Conservation (phyloP, 2,797 vertebrate genomes). For the Podargus strigoides region DNA sequence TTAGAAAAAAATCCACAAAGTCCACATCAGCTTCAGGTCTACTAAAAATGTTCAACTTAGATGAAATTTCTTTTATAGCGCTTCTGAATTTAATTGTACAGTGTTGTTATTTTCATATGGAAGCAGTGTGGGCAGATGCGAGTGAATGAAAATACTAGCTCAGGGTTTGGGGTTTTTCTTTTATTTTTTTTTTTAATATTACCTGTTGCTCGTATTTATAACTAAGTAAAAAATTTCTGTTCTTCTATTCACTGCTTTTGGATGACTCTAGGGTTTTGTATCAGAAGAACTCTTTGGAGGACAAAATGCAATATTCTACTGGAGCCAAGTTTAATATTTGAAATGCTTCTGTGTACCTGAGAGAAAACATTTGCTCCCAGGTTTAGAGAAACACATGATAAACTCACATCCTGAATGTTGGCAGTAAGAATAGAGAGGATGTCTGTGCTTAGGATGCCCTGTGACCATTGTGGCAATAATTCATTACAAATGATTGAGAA, state of each 20-base stretch:
- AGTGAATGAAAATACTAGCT: neutral
- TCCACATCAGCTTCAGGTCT: neutral
- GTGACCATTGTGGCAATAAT: neutral
- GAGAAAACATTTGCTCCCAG: neutral
- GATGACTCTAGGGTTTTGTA: neutral
- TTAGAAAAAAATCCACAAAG: neutral
- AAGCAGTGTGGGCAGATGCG: neutral
- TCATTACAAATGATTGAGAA: neutral
- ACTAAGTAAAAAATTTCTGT: neutral
- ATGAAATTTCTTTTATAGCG: neutral
- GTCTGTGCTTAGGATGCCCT: neutral
- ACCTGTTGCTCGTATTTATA: neutral
- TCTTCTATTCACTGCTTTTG: neutral
- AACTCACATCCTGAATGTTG: neutral
- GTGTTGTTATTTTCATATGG: neutral
- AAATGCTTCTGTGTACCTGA: neutral
- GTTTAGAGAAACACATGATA: neutral
- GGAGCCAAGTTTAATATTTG: neutral
- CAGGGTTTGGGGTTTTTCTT: fast-evolving
- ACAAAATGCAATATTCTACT: neutral
- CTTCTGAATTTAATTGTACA: neutral
- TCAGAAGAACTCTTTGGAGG: neutral
- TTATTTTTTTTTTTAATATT: neutral
- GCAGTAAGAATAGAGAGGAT: neutral
- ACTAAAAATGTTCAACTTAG: neutral